A percentile compares a stretch with the other conserved stretches of the same genome.
These are phyloP conservation scores for Autographa pulchrina DNA, from an alignment of 2,888 invertebrate genomes.

Conservation along the genomic window DNA sequence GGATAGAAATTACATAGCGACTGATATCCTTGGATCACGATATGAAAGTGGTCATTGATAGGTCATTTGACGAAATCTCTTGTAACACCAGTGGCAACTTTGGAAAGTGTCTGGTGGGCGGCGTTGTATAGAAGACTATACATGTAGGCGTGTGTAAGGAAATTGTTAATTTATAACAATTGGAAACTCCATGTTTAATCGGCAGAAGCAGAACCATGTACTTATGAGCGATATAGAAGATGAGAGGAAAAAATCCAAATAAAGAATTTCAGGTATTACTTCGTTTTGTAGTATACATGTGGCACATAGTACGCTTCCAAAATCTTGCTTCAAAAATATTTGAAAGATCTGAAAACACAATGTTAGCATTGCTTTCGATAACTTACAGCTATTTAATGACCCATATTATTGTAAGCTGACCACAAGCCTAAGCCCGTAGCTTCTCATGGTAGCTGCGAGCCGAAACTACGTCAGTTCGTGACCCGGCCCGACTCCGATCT, in stretches of 20 bases:
- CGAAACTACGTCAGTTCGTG: conserved; percentile 82
- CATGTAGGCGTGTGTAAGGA: too few relatives aligned
- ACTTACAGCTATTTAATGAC: neutral
- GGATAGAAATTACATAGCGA: conserved; percentile 70
- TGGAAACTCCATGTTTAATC: too few relatives aligned
- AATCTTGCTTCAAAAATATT: too few relatives aligned
- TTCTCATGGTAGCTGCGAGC: conserved; percentile 77
- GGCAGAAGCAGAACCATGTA: too few relatives aligned
- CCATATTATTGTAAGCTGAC: conserved; percentile 38
- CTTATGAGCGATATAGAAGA: too few relatives aligned
- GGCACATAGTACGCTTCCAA: too few relatives aligned
- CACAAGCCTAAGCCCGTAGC: conserved; percentile 44
- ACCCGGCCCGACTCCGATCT: conserved; percentile 86
- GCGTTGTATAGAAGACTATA: conserved; percentile 13
- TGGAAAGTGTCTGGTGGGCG: conserved; percentile 33
- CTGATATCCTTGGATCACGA: conserved; percentile 77
- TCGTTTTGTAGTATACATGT: too few relatives aligned
- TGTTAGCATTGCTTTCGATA: neutral
- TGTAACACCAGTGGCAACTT: conserved; percentile 46
- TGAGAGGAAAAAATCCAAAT: too few relatives aligned
- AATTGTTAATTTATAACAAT: too few relatives aligned
- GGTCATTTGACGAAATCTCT: conserved; percentile 64
- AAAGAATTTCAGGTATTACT: too few relatives aligned
- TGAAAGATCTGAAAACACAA: too few relatives aligned
- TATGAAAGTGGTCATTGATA: conserved; percentile 67